Evolutionary conservation across 37 sponge, comb jelly and placozoan species (phyloP), one percentile per base, ranked within the genome.

Genomic region (Axinella damicornis): DNA sequence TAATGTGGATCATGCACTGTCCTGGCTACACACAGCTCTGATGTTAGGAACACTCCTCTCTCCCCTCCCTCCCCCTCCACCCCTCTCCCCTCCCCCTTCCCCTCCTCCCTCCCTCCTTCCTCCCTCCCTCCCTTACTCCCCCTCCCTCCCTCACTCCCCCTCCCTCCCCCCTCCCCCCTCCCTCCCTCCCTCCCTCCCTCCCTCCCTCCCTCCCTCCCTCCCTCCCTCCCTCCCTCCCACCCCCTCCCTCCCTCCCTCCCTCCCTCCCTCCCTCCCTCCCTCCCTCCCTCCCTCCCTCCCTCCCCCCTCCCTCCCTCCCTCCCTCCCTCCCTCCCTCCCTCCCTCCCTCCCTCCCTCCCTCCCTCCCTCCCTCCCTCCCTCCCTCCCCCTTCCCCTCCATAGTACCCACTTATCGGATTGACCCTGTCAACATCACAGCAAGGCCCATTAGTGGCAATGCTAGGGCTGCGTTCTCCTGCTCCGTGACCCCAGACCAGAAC

Each of bases 401-500:
- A 46, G 46, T 46, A 46, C 46, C 46, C 9, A 46, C 46, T 46
- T 46, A 46, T 46, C 46, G 9, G 46, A 46, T 46, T 46, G 46
- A 46, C 4, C 46, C 46, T 46, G 46, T 46, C 4, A 46, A 46
- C 46, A 46, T 46, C 46, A 46, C 46, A 46, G 46, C 46, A 46
- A 46, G 46, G 9, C 46, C 46, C 46, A 46, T 9, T 9, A 46
- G 46, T 31, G 34, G 53, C n/a, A 40, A 9, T 27, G 53, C 58
- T 12, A 74, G 37, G 54, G 75, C 54, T 6, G 75, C 75, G 21
- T 74, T 74, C 75, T 74, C 75, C 58, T 74, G 75, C 27, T 21
- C 58, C 2, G 59, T 74, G 19, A 14, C 18, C 19, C 75, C 75
- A 2, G 31, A 14, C 20, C 2, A 25, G 17, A 18, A 54, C 20